phyloP scores from a whole-genome alignment of 2,113 vertebrate species.

The Trachemys scripta region DNA sequence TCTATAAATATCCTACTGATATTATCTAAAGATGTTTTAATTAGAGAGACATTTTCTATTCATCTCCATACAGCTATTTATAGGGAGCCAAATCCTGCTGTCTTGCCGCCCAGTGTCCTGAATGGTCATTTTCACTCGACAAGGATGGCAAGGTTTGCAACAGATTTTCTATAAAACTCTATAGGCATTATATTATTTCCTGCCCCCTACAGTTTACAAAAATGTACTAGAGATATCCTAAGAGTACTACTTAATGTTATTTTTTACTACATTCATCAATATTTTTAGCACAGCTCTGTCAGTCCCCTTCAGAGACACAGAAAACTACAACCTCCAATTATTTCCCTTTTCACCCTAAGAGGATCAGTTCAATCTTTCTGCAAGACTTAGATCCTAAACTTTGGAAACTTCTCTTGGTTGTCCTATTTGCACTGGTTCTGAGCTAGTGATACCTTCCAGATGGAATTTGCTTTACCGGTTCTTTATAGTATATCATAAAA shows the following conservation, averaged over 20 bases:
- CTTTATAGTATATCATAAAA: conserved; percentile 43
- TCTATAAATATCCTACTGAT: conserved; percentile 33
- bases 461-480: conserved; percentile 50
- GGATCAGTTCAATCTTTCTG: not conserved
- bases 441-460: conserved; percentile 65
- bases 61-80: not conserved
- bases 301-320: not conserved
- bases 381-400: not conserved
- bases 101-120: not conserved
- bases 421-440: conserved; percentile 59
- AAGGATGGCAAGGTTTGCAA: not conserved
- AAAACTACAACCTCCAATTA: not conserved
- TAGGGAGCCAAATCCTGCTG: not conserved
- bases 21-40: not conserved
- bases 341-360: not conserved
- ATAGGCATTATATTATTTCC: not conserved
- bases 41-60: conserved; percentile 8
- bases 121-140: not conserved
- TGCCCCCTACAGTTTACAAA: not conserved
- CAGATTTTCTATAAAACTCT: not conserved
- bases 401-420: conserved; percentile 17
- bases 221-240: not conserved
- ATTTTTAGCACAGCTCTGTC: not conserved
- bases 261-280: not conserved
- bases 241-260: not conserved